Percentiles rank a stretch among this genome's conserved stretches.
Evolutionary conservation across 2,113 vertebrate species (phyloP).

Genomic region (Caranx ignobilis): DNA sequence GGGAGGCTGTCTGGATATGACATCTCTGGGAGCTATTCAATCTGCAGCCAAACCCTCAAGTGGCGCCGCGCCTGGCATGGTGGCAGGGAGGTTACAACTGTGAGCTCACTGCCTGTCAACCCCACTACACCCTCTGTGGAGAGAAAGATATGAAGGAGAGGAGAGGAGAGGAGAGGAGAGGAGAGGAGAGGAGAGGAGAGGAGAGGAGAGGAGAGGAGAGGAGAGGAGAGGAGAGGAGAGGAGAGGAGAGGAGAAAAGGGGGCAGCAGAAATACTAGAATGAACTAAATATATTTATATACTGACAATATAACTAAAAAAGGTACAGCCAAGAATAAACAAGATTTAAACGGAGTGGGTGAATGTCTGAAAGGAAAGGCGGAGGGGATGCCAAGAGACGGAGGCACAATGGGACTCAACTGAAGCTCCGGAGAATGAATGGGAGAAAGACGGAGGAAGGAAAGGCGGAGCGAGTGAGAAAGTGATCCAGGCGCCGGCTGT

Average conservation of each 20-base stretch:
- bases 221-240: constrained; percentile 5
- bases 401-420: constrained; percentile 57
- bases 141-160: constrained; percentile 28
- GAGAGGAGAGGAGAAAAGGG: not conserved
- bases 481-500: constrained; percentile 67
- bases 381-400: constrained; percentile 38
- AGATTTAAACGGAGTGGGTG: constrained; percentile 47
- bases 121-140: constrained; percentile 59
- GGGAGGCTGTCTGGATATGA: constrained; percentile 80
- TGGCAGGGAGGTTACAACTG: constrained; percentile 80
- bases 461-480: constrained; percentile 68
- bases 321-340: constrained; percentile 45
- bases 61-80: constrained; percentile 76
- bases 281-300: constrained; percentile 34
- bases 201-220: not conserved
- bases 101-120: constrained; percentile 81
- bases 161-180: constrained; percentile 2
- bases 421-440: constrained; percentile 46
- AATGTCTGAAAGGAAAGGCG: constrained; percentile 44
- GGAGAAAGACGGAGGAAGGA: constrained; percentile 57
- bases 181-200: constrained; percentile 1
- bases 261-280: constrained; percentile 4
- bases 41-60: constrained; percentile 80
- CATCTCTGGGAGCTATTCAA: constrained; percentile 82
- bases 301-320: constrained; percentile 45